A percentile compares a stretch with the other conserved stretches of the same genome.
These are phyloP conservation scores for Probaryconus sp. DNA, from an alignment of 1,140 invertebrate species.

Conservation along the genomic window DNA sequence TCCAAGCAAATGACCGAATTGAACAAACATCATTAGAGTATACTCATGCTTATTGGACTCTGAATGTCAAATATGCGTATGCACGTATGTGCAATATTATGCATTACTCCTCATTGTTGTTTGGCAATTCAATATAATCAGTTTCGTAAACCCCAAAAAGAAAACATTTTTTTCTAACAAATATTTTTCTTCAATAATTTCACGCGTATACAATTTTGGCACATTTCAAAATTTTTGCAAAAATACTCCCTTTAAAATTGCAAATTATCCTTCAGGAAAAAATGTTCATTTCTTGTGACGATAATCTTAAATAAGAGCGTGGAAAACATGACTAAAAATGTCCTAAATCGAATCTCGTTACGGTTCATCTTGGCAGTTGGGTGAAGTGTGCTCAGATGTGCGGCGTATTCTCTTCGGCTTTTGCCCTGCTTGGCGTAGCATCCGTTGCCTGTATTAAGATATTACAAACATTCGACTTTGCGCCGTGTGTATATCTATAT, in stretches of 20 bases:
- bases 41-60: constrained; percentile 19
- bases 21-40: constrained; percentile 41
- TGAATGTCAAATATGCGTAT: constrained; percentile 26
- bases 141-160: background rate
- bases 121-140: constrained; percentile 26
- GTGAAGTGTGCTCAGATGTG: constrained; percentile 48
- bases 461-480: constrained; percentile 49
- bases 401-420: constrained; percentile 12
- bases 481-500: constrained; percentile 38
- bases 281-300: too few relatives aligned
- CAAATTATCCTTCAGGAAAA: too few relatives aligned
- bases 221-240: too few relatives aligned
- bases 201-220: too few relatives aligned
- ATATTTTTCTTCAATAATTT: too few relatives aligned
- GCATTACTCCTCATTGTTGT: constrained; percentile 31
- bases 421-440: constrained; percentile 35
- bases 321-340: too few relatives aligned
- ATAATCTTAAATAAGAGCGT: too few relatives aligned
- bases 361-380: constrained; percentile 8
- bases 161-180: background rate
- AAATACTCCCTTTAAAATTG: too few relatives aligned
- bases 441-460: constrained; percentile 45
- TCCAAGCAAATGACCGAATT: background rate
- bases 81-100: background rate
- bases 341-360: too few relatives aligned